Percentiles rank a stretch among this genome's conserved stretches.
Evolutionary conservation across 2,113 vertebrate species (phyloP).

Genomic region (Bubalus kerabau): DNA sequence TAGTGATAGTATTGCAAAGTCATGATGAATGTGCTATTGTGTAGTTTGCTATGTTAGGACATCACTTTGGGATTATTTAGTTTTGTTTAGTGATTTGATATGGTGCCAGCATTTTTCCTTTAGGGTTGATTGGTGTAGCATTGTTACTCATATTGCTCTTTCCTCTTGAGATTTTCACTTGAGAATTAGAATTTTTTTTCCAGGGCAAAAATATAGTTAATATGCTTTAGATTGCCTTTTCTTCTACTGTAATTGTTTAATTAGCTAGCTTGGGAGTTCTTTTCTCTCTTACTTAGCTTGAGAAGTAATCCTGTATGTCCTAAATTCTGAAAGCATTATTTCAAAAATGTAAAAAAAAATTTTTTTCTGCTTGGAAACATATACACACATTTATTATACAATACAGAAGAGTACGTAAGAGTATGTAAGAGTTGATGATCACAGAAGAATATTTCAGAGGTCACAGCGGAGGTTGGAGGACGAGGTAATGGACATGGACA

Average conservation of each 20-base stretch:
- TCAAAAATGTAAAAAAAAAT: background rate
- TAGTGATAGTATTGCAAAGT: constrained; percentile 47
- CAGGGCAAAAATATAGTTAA: constrained; percentile 21
- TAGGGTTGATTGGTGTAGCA: background rate
- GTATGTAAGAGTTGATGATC: background rate
- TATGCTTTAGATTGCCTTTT: constrained; percentile 29
- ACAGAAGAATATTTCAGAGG: background rate
- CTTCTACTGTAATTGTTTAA: constrained; percentile 50
- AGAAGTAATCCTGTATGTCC: constrained; percentile 16
- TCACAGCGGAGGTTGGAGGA: background rate
- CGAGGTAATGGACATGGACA: background rate
- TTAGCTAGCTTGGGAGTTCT: constrained; percentile 33
- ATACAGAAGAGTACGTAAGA: background rate
- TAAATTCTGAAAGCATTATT: constrained; percentile 7
- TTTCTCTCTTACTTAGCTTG: constrained; percentile 24
- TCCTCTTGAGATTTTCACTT: constrained; percentile 52
- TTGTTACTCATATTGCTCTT: constrained; percentile 23
- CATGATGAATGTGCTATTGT: constrained; percentile 23
- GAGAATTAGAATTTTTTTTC: constrained; percentile 31
- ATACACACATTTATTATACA: background rate
- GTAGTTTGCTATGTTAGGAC: constrained; percentile 19
- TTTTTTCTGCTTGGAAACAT: background rate
- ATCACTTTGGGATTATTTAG: constrained; percentile 63
- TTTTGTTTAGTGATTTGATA: constrained; percentile 38
- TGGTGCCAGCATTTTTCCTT: constrained; percentile 33